Evolutionary conservation across 2,113 vertebrate species (phyloP).

Genomic region (Mastomys coucha): DNA sequence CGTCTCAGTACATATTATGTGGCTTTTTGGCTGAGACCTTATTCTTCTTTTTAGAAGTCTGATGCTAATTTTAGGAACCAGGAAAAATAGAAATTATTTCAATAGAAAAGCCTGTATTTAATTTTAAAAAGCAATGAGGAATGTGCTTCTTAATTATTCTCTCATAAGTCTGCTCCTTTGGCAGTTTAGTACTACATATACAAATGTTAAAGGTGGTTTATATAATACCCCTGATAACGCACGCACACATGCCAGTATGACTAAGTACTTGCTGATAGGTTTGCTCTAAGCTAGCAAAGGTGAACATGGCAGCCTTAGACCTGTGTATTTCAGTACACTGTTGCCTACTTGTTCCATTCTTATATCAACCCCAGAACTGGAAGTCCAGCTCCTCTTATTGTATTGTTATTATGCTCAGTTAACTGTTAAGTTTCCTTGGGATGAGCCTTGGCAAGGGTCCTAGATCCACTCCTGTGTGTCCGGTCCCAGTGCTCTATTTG

Average conservation of each 20-base stretch:
- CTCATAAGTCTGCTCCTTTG: conserved; percentile 44
- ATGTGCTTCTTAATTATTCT: conserved; percentile 71
- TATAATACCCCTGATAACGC: conserved; percentile 3
- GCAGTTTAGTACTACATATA: not conserved
- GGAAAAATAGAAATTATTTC: conserved; percentile 63
- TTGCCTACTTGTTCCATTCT: conserved; percentile 43
- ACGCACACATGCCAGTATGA: not conserved
- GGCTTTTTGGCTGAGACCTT: conserved; percentile 60
- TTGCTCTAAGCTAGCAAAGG: not conserved
- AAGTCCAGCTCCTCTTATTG: conserved; percentile 17
- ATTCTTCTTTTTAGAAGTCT: conserved; percentile 68
- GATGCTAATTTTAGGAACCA: conserved; percentile 56
- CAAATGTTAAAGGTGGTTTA: conserved; percentile 35
- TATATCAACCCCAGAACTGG: conserved; percentile 52
- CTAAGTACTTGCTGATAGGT: conserved; percentile 43
- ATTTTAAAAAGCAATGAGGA: conserved; percentile 66
- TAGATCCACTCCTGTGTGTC: not conserved
- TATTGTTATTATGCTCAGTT: not conserved
- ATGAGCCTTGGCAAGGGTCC: not conserved
- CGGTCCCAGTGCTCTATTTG: not conserved
- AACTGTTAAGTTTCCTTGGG: not conserved
- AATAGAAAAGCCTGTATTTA: conserved; percentile 63
- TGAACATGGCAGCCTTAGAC: conserved; percentile 18
- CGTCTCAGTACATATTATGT: conserved; percentile 57
- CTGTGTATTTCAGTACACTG: conserved; percentile 12